These are phyloP conservation scores for Coendou prehensilis DNA, from an alignment of 2,797 vertebrate genomes.

Conservation along the genomic window DNA sequence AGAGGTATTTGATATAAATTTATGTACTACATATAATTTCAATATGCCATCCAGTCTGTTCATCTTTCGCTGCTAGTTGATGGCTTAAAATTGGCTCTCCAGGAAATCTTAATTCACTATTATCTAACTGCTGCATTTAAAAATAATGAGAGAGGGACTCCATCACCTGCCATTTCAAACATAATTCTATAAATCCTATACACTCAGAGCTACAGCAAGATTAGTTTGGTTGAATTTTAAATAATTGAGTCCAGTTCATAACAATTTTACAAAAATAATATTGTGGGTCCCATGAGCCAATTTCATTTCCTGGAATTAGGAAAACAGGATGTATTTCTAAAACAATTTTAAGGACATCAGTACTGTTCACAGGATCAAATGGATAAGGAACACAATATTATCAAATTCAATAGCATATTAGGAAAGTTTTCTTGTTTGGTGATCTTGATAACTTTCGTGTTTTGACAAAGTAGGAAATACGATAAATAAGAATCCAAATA, in stretches of 20 bases:
- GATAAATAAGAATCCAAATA: neutral
- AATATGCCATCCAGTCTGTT: slow-evolving; percentile 75
- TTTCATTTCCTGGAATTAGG: slow-evolving; percentile 74
- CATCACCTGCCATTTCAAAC: slow-evolving; percentile 68
- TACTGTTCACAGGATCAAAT: slow-evolving; percentile 54
- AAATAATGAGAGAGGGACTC: slow-evolving; percentile 68
- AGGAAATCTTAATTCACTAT: slow-evolving; percentile 80
- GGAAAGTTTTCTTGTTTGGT: slow-evolving; percentile 49
- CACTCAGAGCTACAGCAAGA: slow-evolving; percentile 16
- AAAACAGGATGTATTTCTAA: slow-evolving; percentile 73
- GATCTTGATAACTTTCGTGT: neutral
- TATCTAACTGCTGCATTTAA: slow-evolving; percentile 78
- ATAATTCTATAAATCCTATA: slow-evolving; percentile 59
- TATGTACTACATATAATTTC: slow-evolving; percentile 78
- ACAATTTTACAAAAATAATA: slow-evolving; percentile 72
- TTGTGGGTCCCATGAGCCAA: slow-evolving; percentile 20
- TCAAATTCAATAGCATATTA: slow-evolving; percentile 32
- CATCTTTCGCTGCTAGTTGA: slow-evolving; percentile 72
- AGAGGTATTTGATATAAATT: slow-evolving; percentile 73
- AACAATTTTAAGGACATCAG: slow-evolving; percentile 65
- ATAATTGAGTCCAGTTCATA: slow-evolving; percentile 65
- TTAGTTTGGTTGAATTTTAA: slow-evolving; percentile 69
- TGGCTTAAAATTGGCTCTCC: slow-evolving; percentile 76
- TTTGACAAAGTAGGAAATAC: neutral
- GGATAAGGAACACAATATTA: slow-evolving; percentile 11